These are phyloP conservation scores for Callinectes sapidus DNA, from an alignment of 2,888 invertebrate genomes.

Conservation along the genomic window DNA sequence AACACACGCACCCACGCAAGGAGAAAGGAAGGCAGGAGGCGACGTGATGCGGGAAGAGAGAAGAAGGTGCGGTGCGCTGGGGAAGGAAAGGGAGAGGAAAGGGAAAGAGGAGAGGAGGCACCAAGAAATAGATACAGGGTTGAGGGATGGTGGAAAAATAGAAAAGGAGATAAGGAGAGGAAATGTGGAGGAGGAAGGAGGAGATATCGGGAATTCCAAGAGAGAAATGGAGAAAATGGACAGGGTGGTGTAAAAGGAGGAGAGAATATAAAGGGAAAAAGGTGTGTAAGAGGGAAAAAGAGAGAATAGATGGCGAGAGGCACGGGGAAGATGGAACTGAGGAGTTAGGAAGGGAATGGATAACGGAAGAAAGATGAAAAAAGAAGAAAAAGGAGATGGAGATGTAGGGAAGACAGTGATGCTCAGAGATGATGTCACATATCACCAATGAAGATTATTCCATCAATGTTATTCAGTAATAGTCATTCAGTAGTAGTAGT, in stretches of 20 bases:
- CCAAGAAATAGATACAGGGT: not conserved
- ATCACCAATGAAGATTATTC: too few relatives aligned
- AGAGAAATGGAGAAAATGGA: not conserved
- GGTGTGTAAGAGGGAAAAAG: not conserved
- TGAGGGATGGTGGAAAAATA: not conserved
- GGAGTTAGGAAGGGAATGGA: not conserved
- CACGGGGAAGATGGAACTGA: not conserved
- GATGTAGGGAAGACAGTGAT: not conserved
- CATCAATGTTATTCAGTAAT: too few relatives aligned
- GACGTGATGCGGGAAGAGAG: not conserved
- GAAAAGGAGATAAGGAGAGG: not conserved
- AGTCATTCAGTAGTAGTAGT: too few relatives aligned
- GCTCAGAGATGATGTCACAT: not conserved
- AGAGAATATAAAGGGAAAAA: not conserved
- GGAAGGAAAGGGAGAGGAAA: not conserved
- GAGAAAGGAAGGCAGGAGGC: not conserved
- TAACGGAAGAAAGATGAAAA: not conserved
- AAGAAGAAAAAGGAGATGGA: not conserved
- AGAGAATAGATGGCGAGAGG: not conserved
- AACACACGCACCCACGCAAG: not conserved
- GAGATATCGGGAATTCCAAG: not conserved
- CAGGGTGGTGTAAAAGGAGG: not conserved
- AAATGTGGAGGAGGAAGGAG: not conserved
- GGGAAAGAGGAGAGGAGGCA: not conserved
- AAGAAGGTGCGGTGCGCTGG: not conserved